Base-by-base conservation (phyloP, 2,888 invertebrate species). In the Fragum fragum region DNA sequence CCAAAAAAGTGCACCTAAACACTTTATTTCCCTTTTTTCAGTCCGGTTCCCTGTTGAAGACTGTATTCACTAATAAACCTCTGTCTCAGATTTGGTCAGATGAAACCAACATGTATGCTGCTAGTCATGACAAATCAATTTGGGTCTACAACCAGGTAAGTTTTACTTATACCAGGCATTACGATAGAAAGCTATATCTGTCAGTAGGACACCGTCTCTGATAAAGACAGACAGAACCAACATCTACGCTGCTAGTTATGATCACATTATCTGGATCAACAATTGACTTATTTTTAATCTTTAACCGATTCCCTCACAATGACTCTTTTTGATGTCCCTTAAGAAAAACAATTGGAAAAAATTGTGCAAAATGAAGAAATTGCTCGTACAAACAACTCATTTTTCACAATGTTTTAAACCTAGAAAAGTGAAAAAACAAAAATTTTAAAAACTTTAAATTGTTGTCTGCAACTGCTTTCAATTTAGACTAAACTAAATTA, bases 91-190 rank as follows among this genome's bases (percentile, higher is more conserved):
- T 89, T 6, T 86, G 77, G 71, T 81, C 79, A 53, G 81, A 85
- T 69, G 72, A 75, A 18, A 79, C 87, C 18, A 78, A 76, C 9
- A 87, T 91, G 7, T 90, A 88, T 59, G 81, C 88, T 42, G 85
- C 88, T 11, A 85, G 89, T 21, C 85, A 85, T 81, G 90, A 91
- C 76, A 86, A 85, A 68, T 69, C 87, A 28, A 84, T 91, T 3
- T 81, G 88, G 16, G 87, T 89, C 59, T 91, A 89, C 47, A 79
- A 87, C 63, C 66, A 47, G 32, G 80, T 80, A 73, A 69, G 32
- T 36, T 36, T 36, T 36, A 3, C n/a, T n/a, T n/a, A n/a, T n/a
- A n/a, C n/a, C n/a, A n/a, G n/a, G n/a, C n/a, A n/a, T n/a, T n/a
- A n/a, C n/a, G n/a, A n/a, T n/a, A n/a, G 11, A 88, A 89, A 83